Conservation (phyloP, 2,113 vertebrate species). For the Paedocypris sp. region DNA sequence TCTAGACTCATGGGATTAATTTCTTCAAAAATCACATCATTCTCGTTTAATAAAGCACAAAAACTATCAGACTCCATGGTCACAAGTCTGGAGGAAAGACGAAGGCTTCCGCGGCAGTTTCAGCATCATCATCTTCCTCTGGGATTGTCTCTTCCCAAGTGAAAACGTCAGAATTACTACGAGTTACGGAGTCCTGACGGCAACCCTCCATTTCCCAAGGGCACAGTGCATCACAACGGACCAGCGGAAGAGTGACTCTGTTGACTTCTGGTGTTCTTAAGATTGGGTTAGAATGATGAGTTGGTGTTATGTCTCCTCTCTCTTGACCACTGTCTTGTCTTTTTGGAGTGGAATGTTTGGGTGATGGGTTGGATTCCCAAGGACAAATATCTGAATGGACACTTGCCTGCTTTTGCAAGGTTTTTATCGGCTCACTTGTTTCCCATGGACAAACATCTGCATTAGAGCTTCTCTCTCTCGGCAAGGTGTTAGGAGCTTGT, state of each 20-base stretch:
- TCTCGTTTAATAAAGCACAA: slow-evolving; percentile 5
- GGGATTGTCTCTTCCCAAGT: slow-evolving; percentile 62
- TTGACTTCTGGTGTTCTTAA: slow-evolving; percentile 30
- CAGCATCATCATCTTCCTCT: slow-evolving; percentile 61
- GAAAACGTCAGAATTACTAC: slow-evolving; percentile 52
- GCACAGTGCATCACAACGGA: slow-evolving; percentile 53
- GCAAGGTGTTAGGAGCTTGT: not conserved
- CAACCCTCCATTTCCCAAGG: slow-evolving; percentile 51
- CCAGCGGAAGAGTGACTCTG: slow-evolving; percentile 43
- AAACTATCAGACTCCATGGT: slow-evolving; percentile 22
- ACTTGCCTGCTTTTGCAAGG: not conserved
- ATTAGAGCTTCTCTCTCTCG: slow-evolving; percentile 9
- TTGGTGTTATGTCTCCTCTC: not conserved
- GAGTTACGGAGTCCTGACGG: slow-evolving; percentile 42
- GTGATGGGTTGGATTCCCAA: slow-evolving; percentile 14
- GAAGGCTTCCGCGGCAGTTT: slow-evolving; percentile 60
- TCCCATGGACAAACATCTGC: slow-evolving; percentile 36
- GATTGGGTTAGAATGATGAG: slow-evolving; percentile 1
- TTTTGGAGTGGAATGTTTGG: not conserved
- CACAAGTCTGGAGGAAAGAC: slow-evolving; percentile 57
- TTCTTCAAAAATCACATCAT: too few relatives aligned
- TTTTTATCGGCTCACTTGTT: not conserved
- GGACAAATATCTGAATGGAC: slow-evolving; percentile 14
- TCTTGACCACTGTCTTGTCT: not conserved
- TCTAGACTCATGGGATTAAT: too few relatives aligned